Base-by-base conservation (phyloP, 2,797 vertebrate genomes). In the Acipenser oxyrinchus region DNA sequence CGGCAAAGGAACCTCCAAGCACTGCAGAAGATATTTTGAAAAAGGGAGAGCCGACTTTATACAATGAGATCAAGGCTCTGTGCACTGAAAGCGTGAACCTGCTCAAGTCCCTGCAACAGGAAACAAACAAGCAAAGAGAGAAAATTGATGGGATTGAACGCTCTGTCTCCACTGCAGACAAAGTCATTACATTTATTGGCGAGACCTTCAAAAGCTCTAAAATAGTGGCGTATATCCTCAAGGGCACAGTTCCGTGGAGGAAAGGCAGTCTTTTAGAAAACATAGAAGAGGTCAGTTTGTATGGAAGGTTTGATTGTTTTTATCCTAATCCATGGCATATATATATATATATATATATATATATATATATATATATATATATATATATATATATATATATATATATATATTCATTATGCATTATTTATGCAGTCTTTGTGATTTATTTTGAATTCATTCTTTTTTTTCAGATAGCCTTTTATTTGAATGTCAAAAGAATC, bases 131-230 rank as follows among this genome's bases (percentile, higher is more conserved):
- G 73, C 90, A 93, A 13, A 76, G 83, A 10, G 86, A 88, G 63
- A 89, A 84, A 66, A 83, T 95, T 0, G 85, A 90, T 68, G 84
- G 87, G 61, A 85, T 94, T 63, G 87, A 90, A 74, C 86, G 75
- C 73, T 86, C 86, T 66, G 78, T 94, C 52, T 83, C 84, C 57
- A 81, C 87, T 0, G 68, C 90, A 75, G 90, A 91, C 78, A 90
- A 88, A 75, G 85, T 89, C 49, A 71, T 91, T 49, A 81, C 81
- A 0, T 84, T 87, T 72, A 77, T 93, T 71, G 88, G 84, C 48
- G 79, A 91, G 37, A 76, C 84, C n/a, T 83, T 93, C 73, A 89
- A 82, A 79, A 90, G 89, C 78, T 94, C 89, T 0, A 88, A 89
- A 77, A 82, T 92, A 72, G 83, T 89, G 78, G 92, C 93, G 74